Conservation (phyloP, 1,140 invertebrate species). For the Diachasmimorpha longicaudata region DNA sequence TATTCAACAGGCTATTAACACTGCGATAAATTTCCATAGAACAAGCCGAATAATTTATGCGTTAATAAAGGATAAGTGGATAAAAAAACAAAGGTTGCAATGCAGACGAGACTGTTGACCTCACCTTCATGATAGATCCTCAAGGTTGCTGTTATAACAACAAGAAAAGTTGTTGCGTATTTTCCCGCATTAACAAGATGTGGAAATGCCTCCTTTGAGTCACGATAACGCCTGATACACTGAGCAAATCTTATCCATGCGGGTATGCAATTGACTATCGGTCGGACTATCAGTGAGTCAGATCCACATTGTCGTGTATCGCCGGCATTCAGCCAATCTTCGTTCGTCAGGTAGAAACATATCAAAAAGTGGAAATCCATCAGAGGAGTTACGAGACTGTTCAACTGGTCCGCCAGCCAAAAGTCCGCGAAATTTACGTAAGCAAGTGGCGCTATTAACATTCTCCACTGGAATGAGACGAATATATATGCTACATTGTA, state of each 20-base stretch:
- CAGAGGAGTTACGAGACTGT: constrained; percentile 88
- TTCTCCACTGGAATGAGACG: constrained; percentile 72
- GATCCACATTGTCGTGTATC: constrained; percentile 70
- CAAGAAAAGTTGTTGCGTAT: constrained; percentile 97
- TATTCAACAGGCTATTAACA: constrained; percentile 5
- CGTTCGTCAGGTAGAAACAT: constrained; percentile 80
- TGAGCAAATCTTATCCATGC: constrained; percentile 98
- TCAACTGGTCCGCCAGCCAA: constrained; percentile 99
- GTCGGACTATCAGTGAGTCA: constrained; percentile 71
- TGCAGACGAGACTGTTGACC: constrained; percentile 29
- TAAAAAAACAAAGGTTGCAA: not conserved
- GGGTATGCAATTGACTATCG: constrained; percentile 88
- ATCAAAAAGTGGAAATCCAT: constrained; percentile 94
- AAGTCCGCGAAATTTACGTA: constrained; percentile 98
- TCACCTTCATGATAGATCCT: constrained; percentile 72
- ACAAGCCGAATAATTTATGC: too few species aligned
- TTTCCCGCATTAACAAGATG: constrained; percentile 98
- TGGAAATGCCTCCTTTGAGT: constrained; percentile 89
- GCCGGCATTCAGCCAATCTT: constrained; percentile 71
- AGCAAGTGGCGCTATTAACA: constrained; percentile 91
- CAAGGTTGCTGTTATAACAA: constrained; percentile 86
- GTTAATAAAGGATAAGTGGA: not conserved
- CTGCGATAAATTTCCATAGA: not conserved
- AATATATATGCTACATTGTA: too few species aligned
- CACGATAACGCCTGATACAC: constrained; percentile 91